Percentiles rank a stretch among this genome's conserved stretches.
These are phyloP conservation scores for Argyrosomus japonicus DNA, from an alignment of 2,113 vertebrate species.

Conservation along the genomic window DNA sequence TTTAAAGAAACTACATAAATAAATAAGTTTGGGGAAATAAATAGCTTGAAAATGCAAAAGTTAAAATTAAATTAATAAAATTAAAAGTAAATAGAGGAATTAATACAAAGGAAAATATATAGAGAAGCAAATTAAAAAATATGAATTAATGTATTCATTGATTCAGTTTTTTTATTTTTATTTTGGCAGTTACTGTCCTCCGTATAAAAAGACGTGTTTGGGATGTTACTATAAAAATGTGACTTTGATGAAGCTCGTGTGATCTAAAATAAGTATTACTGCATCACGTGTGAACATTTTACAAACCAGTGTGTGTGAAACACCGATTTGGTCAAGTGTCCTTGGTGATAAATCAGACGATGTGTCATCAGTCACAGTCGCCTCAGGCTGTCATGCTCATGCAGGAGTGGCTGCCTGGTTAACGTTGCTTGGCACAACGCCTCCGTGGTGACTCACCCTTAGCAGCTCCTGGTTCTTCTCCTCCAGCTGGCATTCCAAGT, in stretches of 20 bases:
- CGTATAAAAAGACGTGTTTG: no score
- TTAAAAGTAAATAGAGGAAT: no score
- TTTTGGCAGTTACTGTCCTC: no score
- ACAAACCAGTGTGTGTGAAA: conserved; percentile 29
- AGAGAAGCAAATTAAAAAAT: no score
- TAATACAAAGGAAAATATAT: no score
- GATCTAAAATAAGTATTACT: conserved; percentile 7
- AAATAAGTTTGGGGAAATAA: no score
- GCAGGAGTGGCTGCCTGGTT: conserved; percentile 47
- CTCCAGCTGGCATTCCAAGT: conserved; percentile 97
- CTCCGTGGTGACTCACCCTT: conserved; percentile 85
- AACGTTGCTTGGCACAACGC: conserved; percentile 44
- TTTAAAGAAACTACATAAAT: no score
- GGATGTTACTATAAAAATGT: not conserved
- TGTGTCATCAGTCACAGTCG: conserved; percentile 38
- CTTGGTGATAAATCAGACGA: conserved; percentile 32
- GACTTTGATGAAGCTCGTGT: not conserved
- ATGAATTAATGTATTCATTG: no score
- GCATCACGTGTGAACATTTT: conserved; percentile 26
- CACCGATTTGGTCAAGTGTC: conserved; percentile 36
- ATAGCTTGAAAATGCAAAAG: no score
- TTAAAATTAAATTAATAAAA: no score
- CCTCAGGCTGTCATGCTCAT: conserved; percentile 52
- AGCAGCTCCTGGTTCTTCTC: conserved; percentile 99
- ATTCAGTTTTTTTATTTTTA: no score